Evolutionary conservation across 2,888 invertebrate species (phyloP).

Genomic region (Amphipyra berbera): DNA sequence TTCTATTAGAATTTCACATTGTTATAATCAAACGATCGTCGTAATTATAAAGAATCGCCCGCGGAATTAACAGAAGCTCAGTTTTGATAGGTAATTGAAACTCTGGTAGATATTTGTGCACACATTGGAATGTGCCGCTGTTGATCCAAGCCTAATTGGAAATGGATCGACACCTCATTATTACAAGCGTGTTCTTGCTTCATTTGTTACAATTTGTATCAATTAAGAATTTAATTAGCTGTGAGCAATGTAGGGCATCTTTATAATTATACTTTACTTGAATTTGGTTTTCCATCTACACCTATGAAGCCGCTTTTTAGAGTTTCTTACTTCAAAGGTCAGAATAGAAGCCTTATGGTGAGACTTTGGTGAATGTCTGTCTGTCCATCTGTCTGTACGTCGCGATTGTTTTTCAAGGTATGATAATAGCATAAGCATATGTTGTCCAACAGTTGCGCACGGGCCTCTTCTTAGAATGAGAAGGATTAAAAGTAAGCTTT

Average conservation of each 20-base stretch:
- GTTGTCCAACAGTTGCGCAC: too few relatives aligned
- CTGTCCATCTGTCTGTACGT: too few relatives aligned
- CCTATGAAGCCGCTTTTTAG: not conserved
- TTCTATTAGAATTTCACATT: slow-evolving; percentile 36
- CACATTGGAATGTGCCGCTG: slow-evolving; percentile 50
- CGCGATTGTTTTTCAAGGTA: too few relatives aligned
- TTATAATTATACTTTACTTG: slow-evolving; percentile 10
- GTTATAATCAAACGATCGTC: slow-evolving; percentile 34
- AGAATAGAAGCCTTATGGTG: too few relatives aligned
- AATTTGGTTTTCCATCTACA: not conserved
- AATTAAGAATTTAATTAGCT: slow-evolving; percentile 33
- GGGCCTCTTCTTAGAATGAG: too few relatives aligned
- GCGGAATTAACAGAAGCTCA: slow-evolving; percentile 43
- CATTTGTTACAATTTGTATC: slow-evolving; percentile 43
- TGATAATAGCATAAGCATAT: too few relatives aligned
- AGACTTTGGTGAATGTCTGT: too few relatives aligned
- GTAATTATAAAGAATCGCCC: slow-evolving; percentile 43
- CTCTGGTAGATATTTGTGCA: slow-evolving; percentile 55
- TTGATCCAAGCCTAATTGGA: slow-evolving; percentile 60
- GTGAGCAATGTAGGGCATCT: slow-evolving; percentile 12
- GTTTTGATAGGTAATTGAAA: slow-evolving; percentile 74
- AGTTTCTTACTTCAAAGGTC: too few relatives aligned
- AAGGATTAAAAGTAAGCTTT: too few relatives aligned
- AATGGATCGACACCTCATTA: slow-evolving; percentile 56
- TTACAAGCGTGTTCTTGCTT: slow-evolving; percentile 43